Evolutionary conservation across 2,888 invertebrate species (phyloP).

Genomic region (Mermis nigrescens): DNA sequence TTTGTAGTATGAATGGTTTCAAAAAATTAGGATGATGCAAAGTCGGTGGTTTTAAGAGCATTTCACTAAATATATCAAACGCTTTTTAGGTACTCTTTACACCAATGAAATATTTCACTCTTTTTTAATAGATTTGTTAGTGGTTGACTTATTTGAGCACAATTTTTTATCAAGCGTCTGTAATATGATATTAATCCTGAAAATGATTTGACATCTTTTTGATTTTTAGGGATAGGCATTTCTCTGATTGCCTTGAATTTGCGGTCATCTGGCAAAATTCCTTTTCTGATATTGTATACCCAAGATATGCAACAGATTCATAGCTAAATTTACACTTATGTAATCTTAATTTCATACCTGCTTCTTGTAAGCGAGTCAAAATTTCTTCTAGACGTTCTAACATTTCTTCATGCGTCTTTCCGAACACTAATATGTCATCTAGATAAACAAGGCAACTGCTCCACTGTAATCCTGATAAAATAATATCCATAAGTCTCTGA

Average conservation of each 20-base stretch:
- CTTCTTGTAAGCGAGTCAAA: background rate
- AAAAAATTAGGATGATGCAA: conserved; percentile 7
- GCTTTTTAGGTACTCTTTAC: background rate
- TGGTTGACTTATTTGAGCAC: background rate
- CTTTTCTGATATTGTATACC: background rate
- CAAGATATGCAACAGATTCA: conserved; percentile 3
- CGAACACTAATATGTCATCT: background rate
- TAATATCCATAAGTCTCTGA: too few species aligned
- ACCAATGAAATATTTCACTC: background rate
- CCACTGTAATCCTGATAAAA: too few species aligned
- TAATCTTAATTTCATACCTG: background rate
- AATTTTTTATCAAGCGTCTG: conserved; percentile 2
- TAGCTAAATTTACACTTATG: background rate
- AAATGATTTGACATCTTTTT: conserved; percentile 2
- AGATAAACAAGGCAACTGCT: too few species aligned
- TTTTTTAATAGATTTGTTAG: background rate
- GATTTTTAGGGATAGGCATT: background rate
- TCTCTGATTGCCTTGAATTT: conserved; percentile 3
- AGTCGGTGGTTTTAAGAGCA: background rate
- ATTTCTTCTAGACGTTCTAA: background rate
- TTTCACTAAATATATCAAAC: background rate
- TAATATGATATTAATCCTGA: conserved; percentile 5
- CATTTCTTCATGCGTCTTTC: background rate
- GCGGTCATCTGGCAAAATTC: background rate
- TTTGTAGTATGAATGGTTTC: background rate